Conservation (phyloP, 2,888 invertebrate genomes). For the Abscondita cerata region DNA sequence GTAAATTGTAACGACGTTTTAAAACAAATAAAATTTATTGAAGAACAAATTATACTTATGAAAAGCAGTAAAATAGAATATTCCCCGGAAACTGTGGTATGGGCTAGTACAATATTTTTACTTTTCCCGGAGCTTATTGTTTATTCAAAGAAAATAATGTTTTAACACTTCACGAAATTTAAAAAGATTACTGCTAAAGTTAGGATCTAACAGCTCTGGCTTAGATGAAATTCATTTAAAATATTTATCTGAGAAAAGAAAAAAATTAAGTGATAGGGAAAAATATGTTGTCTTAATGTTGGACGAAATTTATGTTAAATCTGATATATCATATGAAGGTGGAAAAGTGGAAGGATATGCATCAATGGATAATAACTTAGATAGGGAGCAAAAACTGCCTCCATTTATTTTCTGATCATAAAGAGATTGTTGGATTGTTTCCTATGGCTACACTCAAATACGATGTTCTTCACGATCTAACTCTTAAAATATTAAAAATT, state of each 20-base stretch:
- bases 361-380: no score
- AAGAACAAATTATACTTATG: not conserved
- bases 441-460: not conserved
- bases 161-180: constrained; percentile 1
- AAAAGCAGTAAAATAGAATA: not conserved
- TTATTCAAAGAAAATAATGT: not conserved
- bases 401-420: not conserved
- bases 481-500: not conserved
- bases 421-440: constrained; percentile 1
- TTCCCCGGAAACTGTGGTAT: not conserved
- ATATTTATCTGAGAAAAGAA: no score
- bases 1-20: no score
- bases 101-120: constrained; percentile 2
- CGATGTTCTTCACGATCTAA: not conserved
- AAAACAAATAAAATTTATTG: not conserved
- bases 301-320: no score
- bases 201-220: not conserved
- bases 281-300: no score
- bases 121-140: not conserved
- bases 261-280: no score
- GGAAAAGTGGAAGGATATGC: no score
- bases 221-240: no score
- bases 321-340: no score
- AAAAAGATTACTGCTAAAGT: not conserved
- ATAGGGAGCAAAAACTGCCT: not conserved